Evolutionary conservation across 2,113 vertebrate species (phyloP).

Genomic region (Puffinus mauretanicus): DNA sequence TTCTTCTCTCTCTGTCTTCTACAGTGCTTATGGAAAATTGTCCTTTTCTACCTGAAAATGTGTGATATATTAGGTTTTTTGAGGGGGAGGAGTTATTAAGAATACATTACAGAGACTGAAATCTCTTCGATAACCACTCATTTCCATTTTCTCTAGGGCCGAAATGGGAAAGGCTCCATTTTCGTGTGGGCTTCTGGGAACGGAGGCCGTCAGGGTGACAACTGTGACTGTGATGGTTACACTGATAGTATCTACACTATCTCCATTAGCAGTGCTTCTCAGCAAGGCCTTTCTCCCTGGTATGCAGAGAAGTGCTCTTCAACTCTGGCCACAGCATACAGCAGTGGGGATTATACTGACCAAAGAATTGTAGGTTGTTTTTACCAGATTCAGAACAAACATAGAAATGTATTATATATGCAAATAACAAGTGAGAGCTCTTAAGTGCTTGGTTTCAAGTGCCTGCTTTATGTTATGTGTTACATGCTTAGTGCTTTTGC

Average conservation of each 20-base stretch:
- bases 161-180: slow-evolving; percentile 94
- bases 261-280: slow-evolving; percentile 97
- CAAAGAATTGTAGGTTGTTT: slow-evolving; percentile 92
- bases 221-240: slow-evolving; percentile 98
- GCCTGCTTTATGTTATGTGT: background rate
- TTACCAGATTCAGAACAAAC: background rate
- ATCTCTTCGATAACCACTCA: background rate
- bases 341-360: slow-evolving; percentile 97
- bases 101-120: background rate
- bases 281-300: slow-evolving; percentile 97
- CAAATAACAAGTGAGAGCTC: background rate
- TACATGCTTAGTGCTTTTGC: background rate
- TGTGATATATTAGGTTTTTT: background rate
- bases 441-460: background rate
- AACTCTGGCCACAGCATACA: slow-evolving; percentile 96
- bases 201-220: slow-evolving; percentile 94
- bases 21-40: background rate
- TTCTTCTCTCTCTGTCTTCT: background rate
- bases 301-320: slow-evolving; percentile 99
- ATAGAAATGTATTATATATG: background rate
- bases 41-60: background rate
- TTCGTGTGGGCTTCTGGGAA: slow-evolving; percentile 99
- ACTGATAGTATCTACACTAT: slow-evolving; percentile 98
- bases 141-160: slow-evolving; percentile 77
- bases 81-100: background rate